phyloP scores from a whole-genome alignment of 2,888 invertebrate genomes.

The Osmoderma eremita region DNA sequence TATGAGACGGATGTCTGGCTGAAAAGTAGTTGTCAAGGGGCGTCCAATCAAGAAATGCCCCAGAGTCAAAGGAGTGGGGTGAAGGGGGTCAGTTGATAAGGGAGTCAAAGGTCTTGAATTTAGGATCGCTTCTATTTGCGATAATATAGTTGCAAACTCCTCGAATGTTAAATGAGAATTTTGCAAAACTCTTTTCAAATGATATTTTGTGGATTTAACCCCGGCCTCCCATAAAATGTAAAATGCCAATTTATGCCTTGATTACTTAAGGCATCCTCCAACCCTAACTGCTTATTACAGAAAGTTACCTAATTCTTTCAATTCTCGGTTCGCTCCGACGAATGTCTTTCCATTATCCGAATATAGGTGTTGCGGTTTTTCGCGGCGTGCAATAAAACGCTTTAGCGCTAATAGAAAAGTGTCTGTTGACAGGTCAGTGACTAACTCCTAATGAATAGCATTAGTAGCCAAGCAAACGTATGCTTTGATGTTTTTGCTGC shows the following conservation, averaged over 20 bases:
- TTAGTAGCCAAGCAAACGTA: conserved; percentile 48
- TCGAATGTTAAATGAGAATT: conserved; percentile 47
- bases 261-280: conserved; percentile 35
- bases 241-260: conserved; percentile 44
- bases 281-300: conserved; percentile 49
- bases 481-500: conserved; percentile 41
- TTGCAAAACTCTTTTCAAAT: conserved; percentile 49
- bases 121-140: conserved; percentile 51
- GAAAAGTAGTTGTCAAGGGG: no score
- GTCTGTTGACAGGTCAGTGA: conserved; percentile 44
- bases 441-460: conserved; percentile 47
- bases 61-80: conserved; percentile 48
- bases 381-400: conserved; percentile 44
- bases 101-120: conserved; percentile 51
- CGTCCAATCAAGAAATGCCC: background rate
- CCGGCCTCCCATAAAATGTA: conserved; percentile 53
- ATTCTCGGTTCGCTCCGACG: conserved; percentile 18
- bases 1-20: no score
- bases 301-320: background rate
- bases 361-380: conserved; percentile 38
- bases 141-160: conserved; percentile 48
- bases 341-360: conserved; percentile 46
- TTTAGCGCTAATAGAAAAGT: conserved; percentile 42
- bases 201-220: conserved; percentile 51
- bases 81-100: conserved; percentile 49